Evolutionary conservation across 2,113 vertebrate genomes (phyloP).

Genomic region (Equus quagga): DNA sequence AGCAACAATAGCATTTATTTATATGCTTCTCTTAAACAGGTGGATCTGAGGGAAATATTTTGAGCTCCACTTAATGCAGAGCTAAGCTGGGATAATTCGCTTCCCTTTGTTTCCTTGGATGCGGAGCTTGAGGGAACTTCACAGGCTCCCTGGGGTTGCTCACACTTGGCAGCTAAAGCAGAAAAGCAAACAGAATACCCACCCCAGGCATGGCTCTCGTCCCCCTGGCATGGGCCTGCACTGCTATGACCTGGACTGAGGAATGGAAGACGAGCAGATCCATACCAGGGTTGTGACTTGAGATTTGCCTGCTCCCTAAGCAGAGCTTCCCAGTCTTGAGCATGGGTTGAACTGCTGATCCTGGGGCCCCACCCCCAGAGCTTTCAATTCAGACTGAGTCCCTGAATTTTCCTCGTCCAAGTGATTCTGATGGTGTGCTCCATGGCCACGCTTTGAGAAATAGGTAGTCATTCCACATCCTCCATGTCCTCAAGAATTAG

Average conservation of each 20-base stretch:
- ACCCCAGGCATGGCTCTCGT: rapidly evolving
- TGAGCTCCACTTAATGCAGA: neutral
- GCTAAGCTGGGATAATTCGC: neutral
- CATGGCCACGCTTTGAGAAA: neutral
- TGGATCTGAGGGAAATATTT: neutral
- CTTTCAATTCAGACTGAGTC: neutral
- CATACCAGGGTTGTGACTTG: rapidly evolving
- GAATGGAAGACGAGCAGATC: neutral
- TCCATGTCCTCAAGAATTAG: neutral
- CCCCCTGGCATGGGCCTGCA: rapidly evolving
- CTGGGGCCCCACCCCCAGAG: too few species aligned
- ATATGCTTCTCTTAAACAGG: neutral
- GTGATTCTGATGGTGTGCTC: neutral
- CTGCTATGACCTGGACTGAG: neutral
- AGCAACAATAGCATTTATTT: neutral
- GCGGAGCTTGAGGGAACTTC: neutral
- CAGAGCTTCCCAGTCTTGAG: too few species aligned
- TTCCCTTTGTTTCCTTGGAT: neutral
- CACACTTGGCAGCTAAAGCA: neutral
- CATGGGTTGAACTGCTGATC: rapidly evolving
- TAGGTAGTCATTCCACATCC: rapidly evolving
- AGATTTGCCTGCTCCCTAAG: neutral
- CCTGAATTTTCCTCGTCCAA: neutral
- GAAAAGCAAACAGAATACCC: neutral
- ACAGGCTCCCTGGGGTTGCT: neutral